Base-by-base conservation (phyloP, 2,888 invertebrate genomes). In the Amphipyra berbera region DNA sequence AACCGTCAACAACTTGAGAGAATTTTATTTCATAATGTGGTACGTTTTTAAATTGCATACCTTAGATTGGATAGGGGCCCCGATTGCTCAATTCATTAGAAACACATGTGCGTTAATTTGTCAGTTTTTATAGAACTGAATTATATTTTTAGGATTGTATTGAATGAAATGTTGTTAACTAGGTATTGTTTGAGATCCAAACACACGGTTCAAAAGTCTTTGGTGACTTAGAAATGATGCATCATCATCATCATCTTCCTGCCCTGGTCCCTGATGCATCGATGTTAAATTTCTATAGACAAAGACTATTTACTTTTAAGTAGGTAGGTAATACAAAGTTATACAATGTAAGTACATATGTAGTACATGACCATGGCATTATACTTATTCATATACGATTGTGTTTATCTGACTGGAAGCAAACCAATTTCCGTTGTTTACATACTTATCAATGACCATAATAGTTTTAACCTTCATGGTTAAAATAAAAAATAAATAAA, bases 381-480 rank as follows among this genome's bases (percentile, higher is more conserved):
- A 1, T 42, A 8, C 4, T 0, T 40, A 52, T 37, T 4, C 9
- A 30, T 27, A 27, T 4, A 74, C 8, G 14, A 53, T 63, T 13
- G 49, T 13, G 49, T 61, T 74, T 48, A 70, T 68, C 61, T 37
- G 6, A 59, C n/a, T 52, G 42, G 41, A 37, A 15, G 57, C 33
- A 54, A 75, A 70, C 44, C 33, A 44, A 54, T 67, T 67, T 68
- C 55, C 57, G 49, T 46, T 68, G 73, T 74, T 73, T 72, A 68
- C 77, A 56, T 45, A 58, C 30, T 56, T 72, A 63, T 50, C 41
- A 61, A 52, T 49, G 46, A 48, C 15, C 15, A 12, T 37, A 35
- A 52, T 6, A 57, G 42, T 54, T 52, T 45, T 55, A 61, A 56
- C 61, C 58, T 58, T 61, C 42, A 33, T 38, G 14, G 14, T n/a